These are phyloP conservation scores for Diabrotica undecimpunctata DNA, from an alignment of 1,140 invertebrate genomes.

Conservation along the genomic window DNA sequence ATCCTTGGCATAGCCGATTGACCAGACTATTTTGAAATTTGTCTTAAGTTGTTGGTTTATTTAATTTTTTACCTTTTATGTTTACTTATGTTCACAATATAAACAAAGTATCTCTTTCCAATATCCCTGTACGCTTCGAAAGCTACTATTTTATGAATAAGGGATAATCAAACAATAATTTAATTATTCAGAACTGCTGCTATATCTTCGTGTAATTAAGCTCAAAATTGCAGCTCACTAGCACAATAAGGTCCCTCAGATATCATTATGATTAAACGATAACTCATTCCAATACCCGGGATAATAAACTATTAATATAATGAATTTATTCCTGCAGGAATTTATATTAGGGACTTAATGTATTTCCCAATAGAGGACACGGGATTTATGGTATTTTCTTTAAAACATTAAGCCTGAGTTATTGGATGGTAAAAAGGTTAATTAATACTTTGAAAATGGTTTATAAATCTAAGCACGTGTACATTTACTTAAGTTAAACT, in stretches of 20 bases:
- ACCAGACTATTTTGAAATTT: too few relatives aligned
- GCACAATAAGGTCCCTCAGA: constrained; percentile 9
- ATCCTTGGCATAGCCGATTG: too few relatives aligned
- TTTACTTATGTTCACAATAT: too few relatives aligned
- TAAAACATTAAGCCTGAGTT: not conserved
- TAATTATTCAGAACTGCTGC: not conserved
- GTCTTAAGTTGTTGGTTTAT: too few relatives aligned
- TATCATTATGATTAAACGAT: constrained; percentile 15
- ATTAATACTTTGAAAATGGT: not conserved
- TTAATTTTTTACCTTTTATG: too few relatives aligned
- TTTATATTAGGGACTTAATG: constrained; percentile 3
- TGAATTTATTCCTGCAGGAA: constrained; percentile 6
- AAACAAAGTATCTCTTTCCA: too few relatives aligned
- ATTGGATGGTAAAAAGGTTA: not conserved
- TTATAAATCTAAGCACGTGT: too few relatives aligned
- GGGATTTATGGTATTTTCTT: constrained; percentile 7
- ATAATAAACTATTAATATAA: constrained; percentile 14
- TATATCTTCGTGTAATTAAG: not conserved
- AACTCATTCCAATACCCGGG: constrained; percentile 7
- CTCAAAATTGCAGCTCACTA: constrained; percentile 3
- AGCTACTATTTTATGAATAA: too few relatives aligned
- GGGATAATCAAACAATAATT: too few relatives aligned
- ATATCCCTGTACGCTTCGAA: too few relatives aligned
- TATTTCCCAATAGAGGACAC: constrained; percentile 1
- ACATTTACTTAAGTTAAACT: too few relatives aligned